These are phyloP conservation scores for Fabriciana adippe DNA, from an alignment of 2,888 invertebrate species.

Conservation along the genomic window DNA sequence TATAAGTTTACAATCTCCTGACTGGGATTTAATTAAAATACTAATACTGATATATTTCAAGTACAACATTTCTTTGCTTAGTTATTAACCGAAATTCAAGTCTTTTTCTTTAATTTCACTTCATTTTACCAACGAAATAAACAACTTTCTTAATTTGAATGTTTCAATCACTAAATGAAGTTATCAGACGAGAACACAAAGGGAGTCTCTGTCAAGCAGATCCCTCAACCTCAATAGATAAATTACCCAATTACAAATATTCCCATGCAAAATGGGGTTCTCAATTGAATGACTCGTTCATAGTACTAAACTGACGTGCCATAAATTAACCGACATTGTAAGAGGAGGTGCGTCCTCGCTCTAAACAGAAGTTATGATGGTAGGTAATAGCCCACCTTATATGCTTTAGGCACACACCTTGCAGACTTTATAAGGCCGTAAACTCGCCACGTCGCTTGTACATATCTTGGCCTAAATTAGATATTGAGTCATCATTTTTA, in stretches of 20 bases:
- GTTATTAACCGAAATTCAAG: too few relatives aligned
- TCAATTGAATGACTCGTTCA: constrained; percentile 54
- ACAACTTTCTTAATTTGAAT: constrained; percentile 18
- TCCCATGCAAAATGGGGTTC: constrained; percentile 44
- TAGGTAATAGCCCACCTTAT: constrained; percentile 63
- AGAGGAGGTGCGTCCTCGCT: constrained; percentile 50
- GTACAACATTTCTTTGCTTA: too few relatives aligned
- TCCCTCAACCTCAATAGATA: constrained; percentile 43
- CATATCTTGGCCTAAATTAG: constrained; percentile 53
- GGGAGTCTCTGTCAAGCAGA: constrained; percentile 31
- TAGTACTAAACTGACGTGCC: constrained; percentile 54
- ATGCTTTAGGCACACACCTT: constrained; percentile 51
- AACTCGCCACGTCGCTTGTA: constrained; percentile 53
- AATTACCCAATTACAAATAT: constrained; percentile 45
- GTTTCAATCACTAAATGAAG: constrained; percentile 38
- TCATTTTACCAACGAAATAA: constrained; percentile 25
- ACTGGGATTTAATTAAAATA: too few relatives aligned
- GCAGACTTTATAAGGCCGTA: constrained; percentile 64
- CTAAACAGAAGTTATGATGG: constrained; percentile 73
- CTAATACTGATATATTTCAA: too few relatives aligned
- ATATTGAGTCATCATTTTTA: constrained; percentile 51
- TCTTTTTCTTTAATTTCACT: constrained; percentile 11
- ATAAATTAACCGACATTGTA: constrained; percentile 66
- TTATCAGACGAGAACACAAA: constrained; percentile 32
- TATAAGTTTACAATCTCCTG: too few relatives aligned